A percentile compares a stretch with the other conserved stretches of the same genome.
These are phyloP conservation scores for Argya squamiceps DNA, from an alignment of 2,797 vertebrate species.

Conservation along the genomic window DNA sequence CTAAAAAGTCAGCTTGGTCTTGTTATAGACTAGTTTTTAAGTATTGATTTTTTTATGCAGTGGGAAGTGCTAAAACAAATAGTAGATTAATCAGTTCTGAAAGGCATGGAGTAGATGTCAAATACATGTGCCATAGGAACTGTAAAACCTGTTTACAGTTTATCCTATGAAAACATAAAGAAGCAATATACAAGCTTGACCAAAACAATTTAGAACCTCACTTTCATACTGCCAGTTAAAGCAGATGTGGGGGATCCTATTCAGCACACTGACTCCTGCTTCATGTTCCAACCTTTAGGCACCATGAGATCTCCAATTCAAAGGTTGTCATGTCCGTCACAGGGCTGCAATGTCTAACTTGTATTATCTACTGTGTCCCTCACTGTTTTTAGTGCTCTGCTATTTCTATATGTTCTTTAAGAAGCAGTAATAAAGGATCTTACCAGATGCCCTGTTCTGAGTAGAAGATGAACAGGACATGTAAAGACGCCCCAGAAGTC, in stretches of 20 bases:
- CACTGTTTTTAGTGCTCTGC: neutral
- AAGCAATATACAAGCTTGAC: neutral
- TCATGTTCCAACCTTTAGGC: neutral
- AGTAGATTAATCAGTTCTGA: neutral
- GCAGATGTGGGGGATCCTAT: neutral
- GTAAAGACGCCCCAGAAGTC: slow-evolving; percentile 89
- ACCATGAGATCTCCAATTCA: neutral
- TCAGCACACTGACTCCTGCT: neutral
- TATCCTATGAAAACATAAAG: neutral
- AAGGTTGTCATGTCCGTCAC: neutral
- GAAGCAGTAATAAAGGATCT: slow-evolving; percentile 6
- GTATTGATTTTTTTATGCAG: neutral
- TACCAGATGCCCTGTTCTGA: slow-evolving; percentile 88
- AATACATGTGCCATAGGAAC: neutral
- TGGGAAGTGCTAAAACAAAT: neutral
- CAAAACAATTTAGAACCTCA: neutral
- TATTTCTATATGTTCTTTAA: neutral
- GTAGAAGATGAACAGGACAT: slow-evolving; percentile 85
- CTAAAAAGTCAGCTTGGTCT: neutral
- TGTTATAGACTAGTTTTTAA: neutral
- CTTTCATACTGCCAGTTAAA: neutral
- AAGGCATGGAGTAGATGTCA: neutral
- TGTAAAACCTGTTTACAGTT: neutral
- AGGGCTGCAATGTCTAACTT: neutral
- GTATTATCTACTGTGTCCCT: neutral